These are phyloP conservation scores for Arothron firmamentum DNA, from an alignment of 2,113 vertebrate genomes.

Conservation along the genomic window DNA sequence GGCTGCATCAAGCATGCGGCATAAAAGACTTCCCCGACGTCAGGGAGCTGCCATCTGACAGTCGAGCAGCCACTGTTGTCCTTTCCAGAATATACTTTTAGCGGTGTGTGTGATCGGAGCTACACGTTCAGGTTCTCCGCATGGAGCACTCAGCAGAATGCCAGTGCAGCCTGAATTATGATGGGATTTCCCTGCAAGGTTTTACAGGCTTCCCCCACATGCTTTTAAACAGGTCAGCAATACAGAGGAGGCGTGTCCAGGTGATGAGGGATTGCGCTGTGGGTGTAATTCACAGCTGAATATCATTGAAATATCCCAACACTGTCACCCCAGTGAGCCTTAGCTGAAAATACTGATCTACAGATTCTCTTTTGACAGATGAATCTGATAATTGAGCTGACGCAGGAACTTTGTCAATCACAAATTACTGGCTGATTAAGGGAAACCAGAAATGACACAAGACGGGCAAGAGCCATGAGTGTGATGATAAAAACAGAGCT, in stretches of 20 bases:
- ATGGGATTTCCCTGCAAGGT: constrained; percentile 57
- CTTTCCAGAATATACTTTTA: constrained; percentile 49
- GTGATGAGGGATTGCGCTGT: not conserved
- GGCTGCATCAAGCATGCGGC: constrained; percentile 8
- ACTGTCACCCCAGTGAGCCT: constrained; percentile 33
- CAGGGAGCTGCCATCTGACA: constrained; percentile 42
- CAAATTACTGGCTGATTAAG: constrained; percentile 29
- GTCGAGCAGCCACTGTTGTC: constrained; percentile 25
- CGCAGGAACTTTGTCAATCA: constrained; percentile 21
- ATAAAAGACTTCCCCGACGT: constrained; percentile 62
- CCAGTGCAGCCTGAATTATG: constrained; percentile 52
- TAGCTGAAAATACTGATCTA: constrained; percentile 38
- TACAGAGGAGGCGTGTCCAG: constrained; percentile 30
- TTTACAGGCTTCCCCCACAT: constrained; percentile 48
- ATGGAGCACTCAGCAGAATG: constrained; percentile 48
- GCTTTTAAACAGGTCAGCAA: constrained; percentile 50
- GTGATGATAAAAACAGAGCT: not conserved
- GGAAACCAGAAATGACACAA: constrained; percentile 25
- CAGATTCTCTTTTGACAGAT: constrained; percentile 14
- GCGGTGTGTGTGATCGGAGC: constrained; percentile 22
- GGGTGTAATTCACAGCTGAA: constrained; percentile 8
- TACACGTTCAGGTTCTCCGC: constrained; percentile 38
- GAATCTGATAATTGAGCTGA: constrained; percentile 38
- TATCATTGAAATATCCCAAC: constrained; percentile 23
- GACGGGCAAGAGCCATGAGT: not conserved